A percentile compares a stretch with the other conserved stretches of the same genome.
Evolutionary conservation across 2,113 vertebrate species (phyloP).

Genomic region (Dicentrarchus labrax): DNA sequence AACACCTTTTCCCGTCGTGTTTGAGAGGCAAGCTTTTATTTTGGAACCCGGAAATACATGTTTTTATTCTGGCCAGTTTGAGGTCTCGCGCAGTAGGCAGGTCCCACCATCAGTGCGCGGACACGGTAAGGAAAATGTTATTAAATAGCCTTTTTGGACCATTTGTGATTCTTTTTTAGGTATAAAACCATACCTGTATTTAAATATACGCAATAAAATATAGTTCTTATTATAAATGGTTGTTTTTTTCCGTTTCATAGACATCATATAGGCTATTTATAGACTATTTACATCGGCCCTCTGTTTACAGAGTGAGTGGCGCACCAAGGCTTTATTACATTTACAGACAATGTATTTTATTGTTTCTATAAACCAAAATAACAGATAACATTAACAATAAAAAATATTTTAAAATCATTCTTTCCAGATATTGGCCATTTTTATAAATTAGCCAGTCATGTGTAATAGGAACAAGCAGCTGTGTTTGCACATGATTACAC

Average conservation of each 20-base stretch:
- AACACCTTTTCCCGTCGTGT: not conserved
- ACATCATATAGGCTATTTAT: slow-evolving; percentile 3
- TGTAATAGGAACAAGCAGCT: not conserved
- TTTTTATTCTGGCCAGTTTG: not conserved
- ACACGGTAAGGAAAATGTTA: slow-evolving; percentile 61
- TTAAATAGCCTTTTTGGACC: not conserved
- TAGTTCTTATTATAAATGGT: not conserved
- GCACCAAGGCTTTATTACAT: slow-evolving; percentile 25
- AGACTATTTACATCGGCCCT: slow-evolving; percentile 18
- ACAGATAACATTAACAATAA: not conserved
- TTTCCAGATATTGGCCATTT: not conserved
- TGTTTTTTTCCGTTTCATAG: not conserved
- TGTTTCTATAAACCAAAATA: not conserved
- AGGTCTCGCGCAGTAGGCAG: slow-evolving; percentile 29
- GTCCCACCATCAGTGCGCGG: slow-evolving; percentile 24
- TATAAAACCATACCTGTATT: fast-evolving
- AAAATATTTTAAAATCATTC: not conserved
- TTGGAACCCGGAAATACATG: slow-evolving; percentile 22
- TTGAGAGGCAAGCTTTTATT: slow-evolving; percentile 39
- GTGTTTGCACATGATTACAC: slow-evolving; percentile 10
- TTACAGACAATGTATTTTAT: not conserved
- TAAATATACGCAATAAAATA: not conserved
- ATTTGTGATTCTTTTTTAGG: not conserved
- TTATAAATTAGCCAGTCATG: not conserved
- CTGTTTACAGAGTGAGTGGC: slow-evolving; percentile 50